Conservation (phyloP, 2,888 invertebrate genomes). For the Agriotes lineatus region DNA sequence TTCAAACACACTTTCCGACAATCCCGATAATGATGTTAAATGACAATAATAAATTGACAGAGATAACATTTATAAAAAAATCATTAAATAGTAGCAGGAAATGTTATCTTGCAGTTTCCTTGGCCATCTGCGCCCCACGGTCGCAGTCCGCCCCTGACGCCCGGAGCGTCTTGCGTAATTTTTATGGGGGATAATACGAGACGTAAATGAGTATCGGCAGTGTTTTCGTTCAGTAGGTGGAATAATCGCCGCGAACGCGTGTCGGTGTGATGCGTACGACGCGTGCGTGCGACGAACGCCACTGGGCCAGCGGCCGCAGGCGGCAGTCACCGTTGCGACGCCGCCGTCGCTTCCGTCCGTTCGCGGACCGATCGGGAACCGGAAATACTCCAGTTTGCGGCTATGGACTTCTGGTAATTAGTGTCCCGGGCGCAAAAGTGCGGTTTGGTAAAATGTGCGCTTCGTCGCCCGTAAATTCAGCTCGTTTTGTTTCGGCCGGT, state of each 20-base stretch:
- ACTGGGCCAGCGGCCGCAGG: constrained; percentile 44
- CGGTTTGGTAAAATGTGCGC: too few species aligned
- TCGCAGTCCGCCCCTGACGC: neutral
- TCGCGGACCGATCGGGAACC: constrained; percentile 20
- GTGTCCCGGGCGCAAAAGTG: neutral
- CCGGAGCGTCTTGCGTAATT: constrained; percentile 7
- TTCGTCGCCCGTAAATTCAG: too few species aligned
- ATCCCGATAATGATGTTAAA: too few species aligned
- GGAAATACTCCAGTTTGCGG: constrained; percentile 34
- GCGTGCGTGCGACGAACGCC: constrained; percentile 39
- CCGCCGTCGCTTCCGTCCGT: constrained; percentile 35
- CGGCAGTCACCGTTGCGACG: constrained; percentile 37
- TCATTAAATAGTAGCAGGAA: too few species aligned
- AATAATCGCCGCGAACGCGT: constrained; percentile 33
- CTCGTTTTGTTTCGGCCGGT: too few species aligned
- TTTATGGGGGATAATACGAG: constrained; percentile 18
- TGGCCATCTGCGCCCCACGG: neutral
- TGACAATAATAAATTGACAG: too few species aligned
- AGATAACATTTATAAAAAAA: too few species aligned
- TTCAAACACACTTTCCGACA: too few species aligned
- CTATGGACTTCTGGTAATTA: neutral
- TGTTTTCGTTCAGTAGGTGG: constrained; percentile 41
- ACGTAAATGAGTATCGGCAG: constrained; percentile 27
- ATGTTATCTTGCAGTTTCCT: neutral
- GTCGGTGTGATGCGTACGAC: constrained; percentile 26